Conservation (phyloP, 2,888 invertebrate species). For the Steinernema hermaphroditum region DNA sequence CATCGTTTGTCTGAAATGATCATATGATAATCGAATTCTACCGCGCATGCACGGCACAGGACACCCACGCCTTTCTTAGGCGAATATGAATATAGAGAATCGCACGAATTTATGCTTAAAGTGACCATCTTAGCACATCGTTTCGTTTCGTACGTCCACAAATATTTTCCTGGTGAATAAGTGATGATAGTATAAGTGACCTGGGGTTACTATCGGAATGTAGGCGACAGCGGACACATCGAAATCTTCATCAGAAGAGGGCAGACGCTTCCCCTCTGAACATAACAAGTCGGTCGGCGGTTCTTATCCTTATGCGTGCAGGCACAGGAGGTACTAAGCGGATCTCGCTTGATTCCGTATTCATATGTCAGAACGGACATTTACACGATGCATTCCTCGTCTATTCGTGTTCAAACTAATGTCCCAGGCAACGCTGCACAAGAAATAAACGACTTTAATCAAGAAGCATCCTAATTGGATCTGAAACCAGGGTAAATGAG, state of each 20-base stretch:
- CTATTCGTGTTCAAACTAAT: slow-evolving; percentile 11
- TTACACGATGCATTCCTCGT: background rate
- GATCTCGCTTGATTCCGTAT: slow-evolving; percentile 25
- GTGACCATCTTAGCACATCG: no score
- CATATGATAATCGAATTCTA: no score
- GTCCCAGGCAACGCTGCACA: slow-evolving; percentile 8
- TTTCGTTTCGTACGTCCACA: no score
- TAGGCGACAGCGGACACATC: background rate
- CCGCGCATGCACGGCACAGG: no score
- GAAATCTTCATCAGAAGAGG: background rate
- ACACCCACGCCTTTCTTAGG: no score
- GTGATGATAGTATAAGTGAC: background rate
- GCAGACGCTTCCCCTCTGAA: background rate
- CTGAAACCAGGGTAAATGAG: slow-evolving; percentile 3
- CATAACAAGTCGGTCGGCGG: background rate
- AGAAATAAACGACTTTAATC: slow-evolving; percentile 18
- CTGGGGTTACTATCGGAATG: background rate
- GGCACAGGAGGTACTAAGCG: slow-evolving; percentile 11
- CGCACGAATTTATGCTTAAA: no score
- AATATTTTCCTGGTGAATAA: no score
- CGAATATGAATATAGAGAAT: no score
- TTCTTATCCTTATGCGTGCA: background rate
- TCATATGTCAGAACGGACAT: slow-evolving; percentile 9
- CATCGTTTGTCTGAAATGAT: background rate
- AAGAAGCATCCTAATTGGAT: slow-evolving; percentile 17